Percentiles rank a stretch among this genome's conserved stretches.
phyloP scores from a whole-genome alignment of 2,888 invertebrate genomes.

The Ochropleura leucogaster region DNA sequence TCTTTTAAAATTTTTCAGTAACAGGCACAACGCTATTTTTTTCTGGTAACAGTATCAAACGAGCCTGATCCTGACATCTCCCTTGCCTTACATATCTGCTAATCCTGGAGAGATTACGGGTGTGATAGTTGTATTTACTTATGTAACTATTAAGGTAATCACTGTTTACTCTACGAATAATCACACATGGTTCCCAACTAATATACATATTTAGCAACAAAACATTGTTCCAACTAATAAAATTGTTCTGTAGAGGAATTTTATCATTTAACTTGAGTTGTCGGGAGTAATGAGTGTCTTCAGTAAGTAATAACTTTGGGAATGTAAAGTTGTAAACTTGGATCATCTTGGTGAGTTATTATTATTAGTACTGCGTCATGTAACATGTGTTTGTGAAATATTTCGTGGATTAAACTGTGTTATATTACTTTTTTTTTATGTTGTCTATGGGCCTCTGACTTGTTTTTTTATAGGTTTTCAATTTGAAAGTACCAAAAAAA shows the following conservation, averaged over 20 bases:
- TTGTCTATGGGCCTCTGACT: too few species aligned
- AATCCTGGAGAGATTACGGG: neutral
- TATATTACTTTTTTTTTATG: too few species aligned
- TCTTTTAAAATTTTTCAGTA: too few species aligned
- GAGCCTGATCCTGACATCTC: too few species aligned
- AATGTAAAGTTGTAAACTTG: conserved; percentile 36
- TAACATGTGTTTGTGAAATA: conserved; percentile 14
- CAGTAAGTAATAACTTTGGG: conserved; percentile 26
- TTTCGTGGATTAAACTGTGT: neutral
- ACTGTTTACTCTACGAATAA: neutral
- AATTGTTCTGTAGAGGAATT: conserved; percentile 39
- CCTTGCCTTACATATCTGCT: neutral
- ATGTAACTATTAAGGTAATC: neutral
- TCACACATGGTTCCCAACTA: neutral
- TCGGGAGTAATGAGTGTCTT: conserved; percentile 47
- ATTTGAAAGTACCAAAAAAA: too few species aligned
- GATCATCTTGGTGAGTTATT: conserved; percentile 31
- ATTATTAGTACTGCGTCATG: conserved; percentile 5
- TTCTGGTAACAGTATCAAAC: too few species aligned
- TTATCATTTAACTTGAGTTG: conserved; percentile 58
- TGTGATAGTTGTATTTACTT: neutral
- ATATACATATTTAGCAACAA: neutral
- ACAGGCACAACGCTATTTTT: too few species aligned
- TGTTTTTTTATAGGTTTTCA: too few species aligned
- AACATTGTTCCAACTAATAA: conserved; percentile 9